Evolutionary conservation across 2,113 vertebrate genomes (phyloP), one percentile per base, ranked within the genome.

Genomic region (Mormyrus lacerda): DNA sequence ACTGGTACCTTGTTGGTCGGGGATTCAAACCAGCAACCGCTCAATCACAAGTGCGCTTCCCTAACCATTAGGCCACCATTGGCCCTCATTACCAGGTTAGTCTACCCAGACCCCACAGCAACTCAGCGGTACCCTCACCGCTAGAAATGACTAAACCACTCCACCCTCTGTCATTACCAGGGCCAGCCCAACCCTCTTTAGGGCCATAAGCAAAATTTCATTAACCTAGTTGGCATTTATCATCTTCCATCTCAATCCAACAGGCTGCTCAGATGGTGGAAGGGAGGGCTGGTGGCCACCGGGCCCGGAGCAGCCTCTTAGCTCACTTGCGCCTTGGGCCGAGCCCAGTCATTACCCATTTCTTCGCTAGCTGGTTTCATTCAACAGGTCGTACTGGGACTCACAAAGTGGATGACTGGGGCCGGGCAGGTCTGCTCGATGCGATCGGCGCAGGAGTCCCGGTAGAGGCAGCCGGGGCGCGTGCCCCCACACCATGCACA

Each of bases 401-500:
- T 95, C 93, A 99, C 98, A 44, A 93, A 96, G 91, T 96, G 94
- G 91, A 99, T 98, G 92, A 98, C 95, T 0, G 98, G 98, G 0
- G 97, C 98, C 0, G 98, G 98, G 89, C 98, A 99, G 0, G 96
- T 95, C 89, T 96, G 94, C 87, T 96, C 96, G n/a, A 98, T 94
- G 0, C 95, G 93, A 50, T 97, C 92, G 1, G 93, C 93, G 92
- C 98, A 99, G 85, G 97, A 96, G 50, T 96, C 95, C 35, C 90
- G 95, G 93, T 97, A 97, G 90, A 97, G 91, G 79, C 98, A 99
- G 82, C 93, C 96, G 87, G 97, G 94, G 21, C 76, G 95, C 11
- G 93, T 91, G 1, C 95, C 95, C 1, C 97, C 95, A 27, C 98
- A 99, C 98, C 98, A 99, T 93, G 98, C 98, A 15, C 98, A 99